Percentiles rank a stretch among this genome's conserved stretches.
Evolutionary conservation across 2,113 vertebrate species (phyloP).

Genomic region (Urocitellus parryii): DNA sequence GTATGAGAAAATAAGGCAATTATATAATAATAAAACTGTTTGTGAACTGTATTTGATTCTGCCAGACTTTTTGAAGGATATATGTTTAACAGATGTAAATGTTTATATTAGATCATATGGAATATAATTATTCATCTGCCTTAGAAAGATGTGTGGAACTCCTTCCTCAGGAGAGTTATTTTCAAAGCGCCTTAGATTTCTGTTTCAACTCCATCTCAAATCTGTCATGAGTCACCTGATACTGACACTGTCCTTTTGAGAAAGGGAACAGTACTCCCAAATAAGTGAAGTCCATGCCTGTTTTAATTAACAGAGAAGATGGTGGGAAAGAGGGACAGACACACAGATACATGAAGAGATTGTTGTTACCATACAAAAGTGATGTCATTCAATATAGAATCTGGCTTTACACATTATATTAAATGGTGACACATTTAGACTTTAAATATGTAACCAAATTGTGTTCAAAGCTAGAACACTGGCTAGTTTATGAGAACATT

Average conservation of each 20-base stretch:
- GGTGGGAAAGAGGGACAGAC: not conserved
- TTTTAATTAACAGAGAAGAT: slow-evolving; percentile 6
- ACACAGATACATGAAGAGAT: too few species aligned
- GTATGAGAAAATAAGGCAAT: slow-evolving; percentile 72
- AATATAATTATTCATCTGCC: slow-evolving; percentile 62
- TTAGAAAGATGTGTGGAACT: slow-evolving; percentile 39
- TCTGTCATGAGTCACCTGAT: not conserved
- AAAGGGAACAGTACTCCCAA: not conserved
- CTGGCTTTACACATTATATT: not conserved
- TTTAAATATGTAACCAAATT: not conserved
- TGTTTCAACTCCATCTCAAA: not conserved
- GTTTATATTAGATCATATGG: slow-evolving; percentile 79
- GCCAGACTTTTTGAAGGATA: slow-evolving; percentile 73
- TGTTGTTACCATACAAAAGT: not conserved
- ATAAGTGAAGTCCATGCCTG: not conserved
- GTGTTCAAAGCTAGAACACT: not conserved
- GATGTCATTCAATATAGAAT: not conserved
- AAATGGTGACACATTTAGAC: not conserved
- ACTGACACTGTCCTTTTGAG: not conserved
- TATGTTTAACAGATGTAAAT: slow-evolving; percentile 79
- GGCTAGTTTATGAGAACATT: not conserved
- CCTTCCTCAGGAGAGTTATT: slow-evolving; percentile 5
- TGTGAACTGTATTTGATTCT: slow-evolving; percentile 60
- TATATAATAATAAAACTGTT: slow-evolving; percentile 66
- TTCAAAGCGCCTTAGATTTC: not conserved